Conservation (phyloP, 2,797 vertebrate genomes). For the Phrynocephalus vlangalii region DNA sequence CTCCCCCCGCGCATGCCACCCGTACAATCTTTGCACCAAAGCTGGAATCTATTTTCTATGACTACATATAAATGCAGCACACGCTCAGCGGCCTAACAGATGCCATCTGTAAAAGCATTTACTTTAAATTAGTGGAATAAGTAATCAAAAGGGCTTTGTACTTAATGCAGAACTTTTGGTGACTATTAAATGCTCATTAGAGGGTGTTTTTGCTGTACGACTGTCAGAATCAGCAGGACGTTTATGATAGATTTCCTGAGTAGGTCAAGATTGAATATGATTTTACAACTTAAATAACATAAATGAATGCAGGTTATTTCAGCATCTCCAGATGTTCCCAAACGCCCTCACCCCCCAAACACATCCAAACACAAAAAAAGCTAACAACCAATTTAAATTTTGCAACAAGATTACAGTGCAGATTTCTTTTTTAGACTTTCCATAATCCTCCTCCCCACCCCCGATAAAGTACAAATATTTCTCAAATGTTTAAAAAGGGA, state of each 20-base stretch:
- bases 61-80: constrained; percentile 81
- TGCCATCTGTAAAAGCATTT: constrained; percentile 89
- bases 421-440: constrained; percentile 65
- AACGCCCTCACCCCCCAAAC: constrained; percentile 72
- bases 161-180: constrained; percentile 89
- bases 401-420: constrained; percentile 65
- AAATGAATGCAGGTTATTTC: constrained; percentile 85
- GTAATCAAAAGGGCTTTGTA: constrained; percentile 89
- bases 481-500: constrained; percentile 2
- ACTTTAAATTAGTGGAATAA: constrained; percentile 89
- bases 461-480: constrained; percentile 7
- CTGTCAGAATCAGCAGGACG: constrained; percentile 87
- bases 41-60: constrained; percentile 85
- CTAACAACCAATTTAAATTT: constrained; percentile 79
- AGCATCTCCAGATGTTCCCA: constrained; percentile 84
- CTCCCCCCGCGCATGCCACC: constrained; percentile 47
- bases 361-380: constrained; percentile 55
- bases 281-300: constrained; percentile 86
- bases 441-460: constrained; percentile 30
- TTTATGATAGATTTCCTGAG: constrained; percentile 88
- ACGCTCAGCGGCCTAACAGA: constrained; percentile 83
- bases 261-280: constrained; percentile 88
- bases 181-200: constrained; percentile 89
- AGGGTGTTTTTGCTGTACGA: constrained; percentile 86
- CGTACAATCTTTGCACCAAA: constrained; percentile 75